Evolutionary conservation across 2,113 vertebrate species (phyloP).

Genomic region (Ceratotherium simum): DNA sequence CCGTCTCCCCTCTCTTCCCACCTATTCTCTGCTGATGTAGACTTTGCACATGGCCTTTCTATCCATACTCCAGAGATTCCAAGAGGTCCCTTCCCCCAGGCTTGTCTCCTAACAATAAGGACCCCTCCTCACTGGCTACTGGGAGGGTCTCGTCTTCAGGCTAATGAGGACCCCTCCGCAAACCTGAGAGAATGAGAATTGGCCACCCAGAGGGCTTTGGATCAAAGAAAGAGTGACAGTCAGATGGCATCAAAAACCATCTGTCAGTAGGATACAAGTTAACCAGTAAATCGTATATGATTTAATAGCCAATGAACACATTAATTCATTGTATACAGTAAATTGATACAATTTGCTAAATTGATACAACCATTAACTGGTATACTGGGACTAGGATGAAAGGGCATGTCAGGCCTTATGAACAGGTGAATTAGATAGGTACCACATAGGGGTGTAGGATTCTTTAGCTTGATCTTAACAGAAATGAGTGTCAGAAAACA

Average conservation of each 20-base stretch:
- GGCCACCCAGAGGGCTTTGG: not conserved
- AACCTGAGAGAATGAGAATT: not conserved
- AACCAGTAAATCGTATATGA: not conserved
- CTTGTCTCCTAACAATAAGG: not conserved
- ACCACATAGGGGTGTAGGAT: not conserved
- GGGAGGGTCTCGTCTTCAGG: not conserved
- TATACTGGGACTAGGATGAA: not conserved
- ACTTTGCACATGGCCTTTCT: not conserved
- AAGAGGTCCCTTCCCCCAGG: not conserved
- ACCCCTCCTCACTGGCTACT: not conserved
- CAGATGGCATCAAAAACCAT: not conserved
- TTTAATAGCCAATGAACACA: not conserved
- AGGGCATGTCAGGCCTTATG: not conserved
- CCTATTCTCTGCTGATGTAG: fast-evolving
- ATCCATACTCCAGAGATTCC: not conserved
- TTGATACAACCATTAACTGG: not conserved
- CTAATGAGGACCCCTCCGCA: no score
- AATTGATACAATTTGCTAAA: not conserved
- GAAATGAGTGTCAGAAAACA: not conserved
- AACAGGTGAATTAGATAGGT: not conserved
- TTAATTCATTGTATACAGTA: not conserved
- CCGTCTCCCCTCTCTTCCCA: fast-evolving
- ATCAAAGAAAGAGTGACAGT: not conserved
- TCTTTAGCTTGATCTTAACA: not conserved
- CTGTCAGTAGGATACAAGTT: not conserved